Conservation (phyloP, 2,888 invertebrate genomes). For the Oithona nana region DNA sequence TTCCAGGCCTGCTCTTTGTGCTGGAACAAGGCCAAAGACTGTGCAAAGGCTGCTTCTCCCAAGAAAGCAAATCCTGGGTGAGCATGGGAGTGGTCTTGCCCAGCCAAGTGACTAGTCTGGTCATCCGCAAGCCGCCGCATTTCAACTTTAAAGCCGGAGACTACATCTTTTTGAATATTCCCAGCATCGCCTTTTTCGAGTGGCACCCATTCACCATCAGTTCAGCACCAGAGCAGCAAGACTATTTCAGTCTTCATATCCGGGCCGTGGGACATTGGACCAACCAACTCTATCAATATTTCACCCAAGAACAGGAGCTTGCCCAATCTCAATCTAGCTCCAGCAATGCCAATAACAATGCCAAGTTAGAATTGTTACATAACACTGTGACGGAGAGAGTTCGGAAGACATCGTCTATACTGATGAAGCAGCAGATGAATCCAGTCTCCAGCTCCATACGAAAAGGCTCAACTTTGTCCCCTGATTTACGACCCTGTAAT, state of each 20-base stretch:
- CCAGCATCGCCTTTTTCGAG: constrained; percentile 72
- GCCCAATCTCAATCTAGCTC: too few species aligned
- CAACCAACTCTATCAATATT: constrained; percentile 57
- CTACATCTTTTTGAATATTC: constrained; percentile 80
- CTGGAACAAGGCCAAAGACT: constrained; percentile 42
- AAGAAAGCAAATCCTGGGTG: constrained; percentile 65
- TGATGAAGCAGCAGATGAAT: too few species aligned
- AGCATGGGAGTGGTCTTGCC: constrained; percentile 68
- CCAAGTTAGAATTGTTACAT: too few species aligned
- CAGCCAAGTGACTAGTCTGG: constrained; percentile 44
- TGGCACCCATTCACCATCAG: constrained; percentile 97
- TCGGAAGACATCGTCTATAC: too few species aligned
- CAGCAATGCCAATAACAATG: too few species aligned
- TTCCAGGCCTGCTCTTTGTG: constrained; percentile 56
- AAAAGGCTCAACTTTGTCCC: too few species aligned
- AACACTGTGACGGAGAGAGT: too few species aligned
- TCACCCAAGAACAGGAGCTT: too few species aligned
- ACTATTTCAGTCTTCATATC: constrained; percentile 79
- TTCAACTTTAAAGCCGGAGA: constrained; percentile 82
- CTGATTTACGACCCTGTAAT: too few species aligned
- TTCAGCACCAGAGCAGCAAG: too few species aligned
- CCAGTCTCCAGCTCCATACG: too few species aligned
- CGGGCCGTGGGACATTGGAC: constrained; percentile 89
- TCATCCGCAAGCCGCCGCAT: constrained; percentile 62
- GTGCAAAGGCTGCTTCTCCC: constrained; percentile 34